phyloP scores from a whole-genome alignment of 2,113 vertebrate species.

The Vicugna pacos region DNA sequence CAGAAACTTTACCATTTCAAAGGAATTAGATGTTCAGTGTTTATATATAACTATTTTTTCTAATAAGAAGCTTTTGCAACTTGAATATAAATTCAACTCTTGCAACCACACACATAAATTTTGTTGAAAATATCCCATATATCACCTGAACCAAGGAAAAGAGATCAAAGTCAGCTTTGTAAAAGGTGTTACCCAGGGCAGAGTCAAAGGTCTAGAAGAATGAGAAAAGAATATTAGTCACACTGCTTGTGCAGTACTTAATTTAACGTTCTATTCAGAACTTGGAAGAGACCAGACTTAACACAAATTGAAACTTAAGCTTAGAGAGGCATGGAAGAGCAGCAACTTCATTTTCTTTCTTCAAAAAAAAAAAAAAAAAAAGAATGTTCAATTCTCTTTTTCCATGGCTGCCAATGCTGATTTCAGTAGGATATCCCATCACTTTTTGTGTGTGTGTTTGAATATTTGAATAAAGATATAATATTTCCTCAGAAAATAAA shows the following conservation, averaged over 20 bases:
- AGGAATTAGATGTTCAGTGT: neutral
- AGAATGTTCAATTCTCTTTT: neutral
- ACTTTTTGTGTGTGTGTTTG: neutral
- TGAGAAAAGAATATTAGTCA: conserved; percentile 34
- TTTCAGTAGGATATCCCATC: neutral
- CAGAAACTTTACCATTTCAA: neutral
- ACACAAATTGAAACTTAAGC: conserved; percentile 60
- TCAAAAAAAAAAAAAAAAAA: neutral
- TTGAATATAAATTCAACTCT: conserved; percentile 1
- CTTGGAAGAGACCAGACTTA: neutral
- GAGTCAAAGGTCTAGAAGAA: conserved; percentile 2
- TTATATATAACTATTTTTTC: neutral
- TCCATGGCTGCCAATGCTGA: neutral
- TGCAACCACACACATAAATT: neutral
- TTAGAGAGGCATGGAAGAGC: conserved; percentile 22
- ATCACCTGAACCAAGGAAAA: conserved; percentile 14
- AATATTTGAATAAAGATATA: neutral
- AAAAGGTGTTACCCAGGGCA: neutral
- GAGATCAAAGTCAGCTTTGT: neutral
- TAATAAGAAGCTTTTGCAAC: neutral
- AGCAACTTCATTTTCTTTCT: conserved; percentile 12
- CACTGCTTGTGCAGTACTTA: conserved; percentile 9
- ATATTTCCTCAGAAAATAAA: neutral
- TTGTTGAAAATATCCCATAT: neutral
- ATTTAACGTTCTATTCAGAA: conserved; percentile 58